Evolutionary conservation across 1,140 invertebrate species (phyloP).

Genomic region (Drosophila repletoides): DNA sequence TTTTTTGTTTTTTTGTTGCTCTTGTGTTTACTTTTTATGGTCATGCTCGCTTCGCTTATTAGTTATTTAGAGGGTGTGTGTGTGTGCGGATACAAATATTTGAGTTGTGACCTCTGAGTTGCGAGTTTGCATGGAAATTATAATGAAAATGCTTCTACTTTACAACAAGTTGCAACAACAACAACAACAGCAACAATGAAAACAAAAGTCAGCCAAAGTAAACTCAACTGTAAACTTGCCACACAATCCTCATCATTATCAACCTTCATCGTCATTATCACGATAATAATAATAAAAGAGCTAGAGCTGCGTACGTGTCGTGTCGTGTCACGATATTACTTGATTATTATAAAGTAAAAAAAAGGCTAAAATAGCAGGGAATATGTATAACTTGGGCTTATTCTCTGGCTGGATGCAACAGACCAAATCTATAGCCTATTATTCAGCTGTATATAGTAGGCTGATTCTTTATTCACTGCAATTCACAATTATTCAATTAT

Average conservation of each 20-base stretch:
- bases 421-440: too few species aligned
- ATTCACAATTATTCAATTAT: too few species aligned
- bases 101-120: slow-evolving; percentile 26
- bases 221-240: slow-evolving; percentile 17
- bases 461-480: too few species aligned
- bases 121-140: slow-evolving; percentile 30
- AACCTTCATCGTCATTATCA: background rate
- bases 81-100: slow-evolving; percentile 31
- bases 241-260: background rate
- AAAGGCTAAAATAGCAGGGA: too few species aligned
- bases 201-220: slow-evolving; percentile 14
- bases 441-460: too few species aligned
- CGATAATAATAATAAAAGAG: background rate
- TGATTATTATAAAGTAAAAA: too few species aligned
- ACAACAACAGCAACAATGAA: slow-evolving; percentile 13
- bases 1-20: background rate
- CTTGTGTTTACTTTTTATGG: background rate
- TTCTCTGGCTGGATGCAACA: too few species aligned
- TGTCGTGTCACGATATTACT: too few species aligned
- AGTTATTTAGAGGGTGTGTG: background rate
- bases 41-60: slow-evolving; percentile 14
- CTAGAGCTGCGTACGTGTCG: too few species aligned
- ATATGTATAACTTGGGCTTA: too few species aligned
- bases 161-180: slow-evolving; percentile 26
- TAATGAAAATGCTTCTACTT: slow-evolving; percentile 9